Percentiles rank a stretch among this genome's conserved stretches.
Conservation (phyloP, 2,797 vertebrate species). For the Darevskia mixta region DNA sequence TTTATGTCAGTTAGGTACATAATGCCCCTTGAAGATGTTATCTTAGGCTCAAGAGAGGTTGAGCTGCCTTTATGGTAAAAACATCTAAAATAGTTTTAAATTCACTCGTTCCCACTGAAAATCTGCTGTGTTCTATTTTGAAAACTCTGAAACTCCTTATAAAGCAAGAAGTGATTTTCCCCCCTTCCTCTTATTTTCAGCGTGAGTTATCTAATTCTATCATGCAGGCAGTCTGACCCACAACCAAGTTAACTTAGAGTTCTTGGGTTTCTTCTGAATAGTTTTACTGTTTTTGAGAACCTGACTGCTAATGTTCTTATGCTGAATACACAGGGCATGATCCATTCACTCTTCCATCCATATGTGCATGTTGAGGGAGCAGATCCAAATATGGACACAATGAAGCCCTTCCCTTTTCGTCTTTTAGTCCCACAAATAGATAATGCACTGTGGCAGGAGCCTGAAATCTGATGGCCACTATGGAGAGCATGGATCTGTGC, state of each 20-base stretch:
- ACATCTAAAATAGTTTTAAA: constrained; percentile 52
- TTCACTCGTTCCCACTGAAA: constrained; percentile 48
- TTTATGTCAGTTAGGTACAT: constrained; percentile 77
- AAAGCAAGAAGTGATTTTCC: constrained; percentile 28
- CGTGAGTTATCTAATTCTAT: not conserved
- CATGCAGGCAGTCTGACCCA: constrained; percentile 8
- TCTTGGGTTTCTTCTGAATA: not conserved
- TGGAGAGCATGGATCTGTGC: not conserved
- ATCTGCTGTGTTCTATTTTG: constrained; percentile 26
- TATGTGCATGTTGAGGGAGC: not conserved
- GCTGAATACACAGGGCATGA: not conserved
- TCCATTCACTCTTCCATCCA: not conserved
- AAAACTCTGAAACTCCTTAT: constrained; percentile 38
- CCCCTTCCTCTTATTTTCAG: not conserved
- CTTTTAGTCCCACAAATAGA: not conserved
- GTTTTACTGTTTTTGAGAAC: not conserved
- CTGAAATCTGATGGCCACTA: not conserved
- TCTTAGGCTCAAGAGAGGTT: constrained; percentile 67
- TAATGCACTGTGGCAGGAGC: not conserved
- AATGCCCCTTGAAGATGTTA: constrained; percentile 70
- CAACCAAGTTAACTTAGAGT: not conserved
- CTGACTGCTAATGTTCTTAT: not conserved
- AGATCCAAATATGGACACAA: not conserved
- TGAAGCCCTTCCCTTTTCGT: not conserved
- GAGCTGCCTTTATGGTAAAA: constrained; percentile 56